Percentiles rank a stretch among this genome's conserved stretches.
Evolutionary conservation across 2,797 vertebrate genomes (phyloP).

Genomic region (Podarcis lilfordi): DNA sequence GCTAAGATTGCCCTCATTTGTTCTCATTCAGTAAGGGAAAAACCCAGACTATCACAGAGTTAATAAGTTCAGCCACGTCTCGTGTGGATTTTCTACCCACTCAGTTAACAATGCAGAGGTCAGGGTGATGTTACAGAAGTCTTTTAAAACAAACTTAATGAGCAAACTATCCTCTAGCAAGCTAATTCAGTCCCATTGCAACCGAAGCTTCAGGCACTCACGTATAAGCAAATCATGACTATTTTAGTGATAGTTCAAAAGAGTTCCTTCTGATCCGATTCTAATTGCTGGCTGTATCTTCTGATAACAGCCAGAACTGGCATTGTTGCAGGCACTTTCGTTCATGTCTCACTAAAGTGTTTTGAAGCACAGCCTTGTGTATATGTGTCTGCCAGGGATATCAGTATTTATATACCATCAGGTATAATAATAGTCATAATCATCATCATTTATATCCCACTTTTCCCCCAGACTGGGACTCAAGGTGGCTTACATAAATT

Average conservation of each 20-base stretch:
- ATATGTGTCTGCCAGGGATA: background rate
- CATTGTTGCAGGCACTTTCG: background rate
- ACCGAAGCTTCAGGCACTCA: background rate
- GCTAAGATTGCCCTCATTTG: background rate
- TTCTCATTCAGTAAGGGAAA: background rate
- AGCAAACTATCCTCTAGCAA: slow-evolving; percentile 16
- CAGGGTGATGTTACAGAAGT: slow-evolving; percentile 2
- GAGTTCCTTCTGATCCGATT: background rate
- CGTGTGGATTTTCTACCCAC: background rate
- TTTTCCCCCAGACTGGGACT: too few relatives aligned
- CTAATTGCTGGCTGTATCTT: background rate
- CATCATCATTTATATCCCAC: too few relatives aligned
- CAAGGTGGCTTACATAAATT: too few relatives aligned
- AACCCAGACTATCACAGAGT: background rate
- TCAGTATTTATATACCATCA: too few relatives aligned
- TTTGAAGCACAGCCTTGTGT: background rate
- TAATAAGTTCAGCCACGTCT: slow-evolving; percentile 2
- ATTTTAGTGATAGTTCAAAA: slow-evolving; percentile 1
- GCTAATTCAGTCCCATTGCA: background rate
- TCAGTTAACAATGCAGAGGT: background rate
- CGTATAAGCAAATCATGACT: slow-evolving; percentile 10
- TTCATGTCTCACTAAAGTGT: background rate
- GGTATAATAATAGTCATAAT: too few relatives aligned
- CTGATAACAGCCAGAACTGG: background rate
- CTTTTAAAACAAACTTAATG: slow-evolving; percentile 13